Conservation (phyloP, 2,888 invertebrate species). For the Resseliella maxima region DNA sequence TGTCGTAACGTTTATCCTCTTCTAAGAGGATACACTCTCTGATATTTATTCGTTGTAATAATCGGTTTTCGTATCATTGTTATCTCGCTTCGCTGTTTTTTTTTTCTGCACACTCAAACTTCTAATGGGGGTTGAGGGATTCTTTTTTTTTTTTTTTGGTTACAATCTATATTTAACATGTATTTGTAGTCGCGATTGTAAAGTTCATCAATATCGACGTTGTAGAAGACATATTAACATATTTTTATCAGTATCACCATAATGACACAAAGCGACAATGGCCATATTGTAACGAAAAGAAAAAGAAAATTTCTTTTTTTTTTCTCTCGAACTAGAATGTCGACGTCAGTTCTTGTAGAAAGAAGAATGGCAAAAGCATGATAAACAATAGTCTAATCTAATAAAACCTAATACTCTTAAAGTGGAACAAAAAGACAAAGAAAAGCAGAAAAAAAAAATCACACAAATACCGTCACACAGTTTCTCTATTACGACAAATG, state of each 20-base stretch:
- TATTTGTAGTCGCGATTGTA: not conserved
- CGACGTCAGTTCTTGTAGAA: no score
- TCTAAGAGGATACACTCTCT: not conserved
- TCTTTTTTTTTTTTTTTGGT: no score
- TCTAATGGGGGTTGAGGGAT: not conserved
- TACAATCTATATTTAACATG: not conserved
- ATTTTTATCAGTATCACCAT: constrained; percentile 2
- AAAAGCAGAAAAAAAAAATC: not conserved
- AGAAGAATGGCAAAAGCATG: constrained; percentile 3
- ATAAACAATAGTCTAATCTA: constrained; percentile 11
- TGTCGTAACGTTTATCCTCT: constrained; percentile 21
- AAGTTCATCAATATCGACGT: constrained; percentile 29
- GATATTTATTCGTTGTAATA: constrained; percentile 1
- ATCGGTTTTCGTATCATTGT: constrained; percentile 7
- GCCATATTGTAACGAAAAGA: not conserved
- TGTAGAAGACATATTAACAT: constrained; percentile 40
- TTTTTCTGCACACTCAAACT: not conserved
- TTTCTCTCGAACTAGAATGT: no score
- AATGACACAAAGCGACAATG: constrained; percentile 34
- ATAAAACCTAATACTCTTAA: not conserved
- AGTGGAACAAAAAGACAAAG: not conserved
- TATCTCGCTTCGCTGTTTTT: not conserved
- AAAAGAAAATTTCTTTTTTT: not conserved
- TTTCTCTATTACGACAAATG: not conserved
- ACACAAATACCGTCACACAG: not conserved